These are phyloP conservation scores for Margaritifera margaritifera DNA, from an alignment of 2,888 invertebrate genomes.

Conservation along the genomic window DNA sequence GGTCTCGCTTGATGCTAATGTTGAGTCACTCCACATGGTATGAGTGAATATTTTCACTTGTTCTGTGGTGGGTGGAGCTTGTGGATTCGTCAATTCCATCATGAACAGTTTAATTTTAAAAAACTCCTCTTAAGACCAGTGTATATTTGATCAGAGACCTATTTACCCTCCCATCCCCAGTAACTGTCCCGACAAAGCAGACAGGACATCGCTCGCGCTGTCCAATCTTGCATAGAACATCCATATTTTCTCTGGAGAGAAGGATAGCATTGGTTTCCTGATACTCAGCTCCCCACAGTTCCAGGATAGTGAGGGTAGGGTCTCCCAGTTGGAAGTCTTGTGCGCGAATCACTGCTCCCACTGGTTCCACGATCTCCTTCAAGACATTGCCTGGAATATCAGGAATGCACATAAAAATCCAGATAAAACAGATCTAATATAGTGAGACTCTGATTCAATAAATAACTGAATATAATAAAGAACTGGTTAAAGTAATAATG, in stretches of 20 bases:
- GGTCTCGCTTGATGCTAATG: background rate
- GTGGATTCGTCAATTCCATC: too few species aligned
- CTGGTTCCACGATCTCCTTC: constrained; percentile 96
- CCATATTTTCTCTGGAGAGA: constrained; percentile 79
- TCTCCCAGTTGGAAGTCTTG: constrained; percentile 89
- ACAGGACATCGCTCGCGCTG: constrained; percentile 92
- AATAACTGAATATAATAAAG: too few species aligned
- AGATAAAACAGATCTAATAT: too few species aligned
- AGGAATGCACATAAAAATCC: too few species aligned
- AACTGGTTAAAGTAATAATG: too few species aligned
- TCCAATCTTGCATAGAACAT: constrained; percentile 82
- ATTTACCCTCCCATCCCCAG: constrained; percentile 84
- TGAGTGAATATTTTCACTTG: too few species aligned
- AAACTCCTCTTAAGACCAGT: too few species aligned
- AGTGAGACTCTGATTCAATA: too few species aligned
- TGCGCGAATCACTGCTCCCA: constrained; percentile 91
- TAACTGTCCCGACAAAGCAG: constrained; percentile 93
- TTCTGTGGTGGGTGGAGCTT: too few species aligned
- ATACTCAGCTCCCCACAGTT: constrained; percentile 99
- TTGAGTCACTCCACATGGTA: too few species aligned
- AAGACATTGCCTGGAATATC: constrained; percentile 86
- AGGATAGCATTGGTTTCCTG: constrained; percentile 95
- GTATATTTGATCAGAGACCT: background rate
- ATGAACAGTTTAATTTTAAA: background rate
- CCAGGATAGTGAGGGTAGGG: constrained; percentile 92